Conservation (phyloP, 2,113 vertebrate genomes). For the Nothobranchius furzeri region DNA sequence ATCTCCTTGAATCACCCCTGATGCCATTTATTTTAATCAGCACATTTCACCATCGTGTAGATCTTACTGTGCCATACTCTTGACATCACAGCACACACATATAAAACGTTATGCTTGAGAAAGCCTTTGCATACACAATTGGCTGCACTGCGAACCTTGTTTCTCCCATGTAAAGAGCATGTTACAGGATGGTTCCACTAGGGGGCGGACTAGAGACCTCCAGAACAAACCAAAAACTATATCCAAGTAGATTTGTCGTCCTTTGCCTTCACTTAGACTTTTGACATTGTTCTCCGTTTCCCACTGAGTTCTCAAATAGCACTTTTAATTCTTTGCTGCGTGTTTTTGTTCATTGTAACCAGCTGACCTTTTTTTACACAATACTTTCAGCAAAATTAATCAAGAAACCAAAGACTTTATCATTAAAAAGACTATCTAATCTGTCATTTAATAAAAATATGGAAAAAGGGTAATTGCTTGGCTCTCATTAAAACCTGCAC, state of each 20-base stretch:
- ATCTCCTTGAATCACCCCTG: conserved; percentile 6
- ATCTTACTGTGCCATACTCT: background rate
- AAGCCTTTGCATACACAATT: background rate
- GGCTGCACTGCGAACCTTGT: background rate
- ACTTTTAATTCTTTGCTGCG: background rate
- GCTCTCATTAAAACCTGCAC: background rate
- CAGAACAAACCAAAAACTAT: no score
- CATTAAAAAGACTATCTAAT: conserved; percentile 7
- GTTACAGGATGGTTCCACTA: background rate
- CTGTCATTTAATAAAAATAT: background rate
- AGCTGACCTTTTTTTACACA: background rate
- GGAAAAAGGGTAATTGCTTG: background rate
- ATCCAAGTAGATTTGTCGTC: no score
- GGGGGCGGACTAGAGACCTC: background rate
- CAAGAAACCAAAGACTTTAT: background rate
- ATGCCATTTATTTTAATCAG: conserved; percentile 33
- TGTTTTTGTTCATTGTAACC: no score
- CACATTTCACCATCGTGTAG: background rate
- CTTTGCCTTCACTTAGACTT: no score
- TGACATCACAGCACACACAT: background rate
- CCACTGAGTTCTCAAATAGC: background rate
- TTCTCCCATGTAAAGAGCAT: background rate
- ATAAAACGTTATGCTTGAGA: background rate
- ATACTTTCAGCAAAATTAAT: conserved; percentile 6
- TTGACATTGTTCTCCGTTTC: no score